Evolutionary conservation across 2,113 vertebrate genomes (phyloP), one percentile per base, ranked within the genome.

Genomic region (Dendrocopos noguchii): DNA sequence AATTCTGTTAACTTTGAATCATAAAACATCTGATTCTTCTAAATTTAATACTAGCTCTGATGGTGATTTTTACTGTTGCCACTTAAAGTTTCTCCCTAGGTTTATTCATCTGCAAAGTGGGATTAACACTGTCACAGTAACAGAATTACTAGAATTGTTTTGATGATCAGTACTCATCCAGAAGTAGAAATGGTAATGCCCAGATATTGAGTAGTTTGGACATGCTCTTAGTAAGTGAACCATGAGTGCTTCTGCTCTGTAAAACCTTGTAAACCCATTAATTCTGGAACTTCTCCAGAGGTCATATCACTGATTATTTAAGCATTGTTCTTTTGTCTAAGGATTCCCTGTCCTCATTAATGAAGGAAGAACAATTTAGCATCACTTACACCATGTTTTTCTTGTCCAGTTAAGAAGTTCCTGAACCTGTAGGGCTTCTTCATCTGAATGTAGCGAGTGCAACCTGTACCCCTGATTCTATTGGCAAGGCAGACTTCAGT

Each of bases 101-200:
- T 63, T 94, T 90, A 79, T 84, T 81, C 86, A 70, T 93, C 91
- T 93, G 80, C 52, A 68, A 87, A 94, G 81, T 63, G 80, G 50
- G 74, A 91, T 95, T 92, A 90, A 78, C 44, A 7, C 59, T 61
- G 61, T 46, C 10, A 66, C 83, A 81, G 20, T 80, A 74, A 56
- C 36, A 67, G 85, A 71, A 74, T 61, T 76, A 50, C 34, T 61
- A 47, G 76, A 46, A 80, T 77, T 77, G 88, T 73, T 80, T 80
- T 5, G 4, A 52, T 91, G n/a, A n/a, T n/a, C 34, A 70, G 64
- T 55, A 59, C 91, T 94, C 70, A 92, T 87, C 85, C 80, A 91
- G 82, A 67, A 67, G 17, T 31, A 57, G 74, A 63, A 90, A 95
- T 81, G 55, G 57, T 77, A 94, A 91, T 95, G 66, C 83, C 34